Percentiles rank a stretch among this genome's conserved stretches.
Conservation (phyloP, 2,888 invertebrate species). For the Nowickia ferox region DNA sequence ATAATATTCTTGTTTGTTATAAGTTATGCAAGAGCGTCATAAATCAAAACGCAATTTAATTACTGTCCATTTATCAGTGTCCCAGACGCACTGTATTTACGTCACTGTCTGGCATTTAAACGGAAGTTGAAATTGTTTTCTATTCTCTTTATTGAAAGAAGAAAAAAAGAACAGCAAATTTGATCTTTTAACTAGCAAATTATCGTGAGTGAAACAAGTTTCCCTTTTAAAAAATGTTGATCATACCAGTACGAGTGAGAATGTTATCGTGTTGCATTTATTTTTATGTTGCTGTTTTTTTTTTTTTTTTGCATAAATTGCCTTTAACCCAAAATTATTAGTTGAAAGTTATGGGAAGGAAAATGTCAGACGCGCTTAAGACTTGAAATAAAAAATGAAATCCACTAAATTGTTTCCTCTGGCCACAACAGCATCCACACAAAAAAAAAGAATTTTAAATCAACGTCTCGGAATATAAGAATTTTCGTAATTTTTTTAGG, state of each 20-base stretch:
- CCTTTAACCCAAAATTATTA: constrained; percentile 54
- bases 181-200: constrained; percentile 6
- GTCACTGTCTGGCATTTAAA: constrained; percentile 52
- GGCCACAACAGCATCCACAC: constrained; percentile 23
- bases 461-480: constrained; percentile 9
- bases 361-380: constrained; percentile 38
- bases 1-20: constrained; percentile 5
- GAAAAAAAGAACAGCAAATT: not conserved
- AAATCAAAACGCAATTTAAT: constrained; percentile 55
- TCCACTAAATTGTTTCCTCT: constrained; percentile 56
- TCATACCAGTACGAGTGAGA: constrained; percentile 1
- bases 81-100: constrained; percentile 46
- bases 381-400: constrained; percentile 41
- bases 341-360: constrained; percentile 52
- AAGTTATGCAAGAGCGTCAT: constrained; percentile 13
- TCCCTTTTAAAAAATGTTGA: constrained; percentile 57
- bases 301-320: constrained; percentile 32
- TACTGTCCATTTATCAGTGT: constrained; percentile 52
- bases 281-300: not conserved
- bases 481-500: constrained; percentile 32
- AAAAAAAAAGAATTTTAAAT: not conserved
- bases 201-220: constrained; percentile 56
- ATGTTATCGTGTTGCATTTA: constrained; percentile 44
- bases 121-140: constrained; percentile 53
- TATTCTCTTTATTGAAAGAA: not conserved